These are phyloP conservation scores for Fringilla coelebs DNA, from an alignment of 2,797 vertebrate genomes.

Conservation along the genomic window DNA sequence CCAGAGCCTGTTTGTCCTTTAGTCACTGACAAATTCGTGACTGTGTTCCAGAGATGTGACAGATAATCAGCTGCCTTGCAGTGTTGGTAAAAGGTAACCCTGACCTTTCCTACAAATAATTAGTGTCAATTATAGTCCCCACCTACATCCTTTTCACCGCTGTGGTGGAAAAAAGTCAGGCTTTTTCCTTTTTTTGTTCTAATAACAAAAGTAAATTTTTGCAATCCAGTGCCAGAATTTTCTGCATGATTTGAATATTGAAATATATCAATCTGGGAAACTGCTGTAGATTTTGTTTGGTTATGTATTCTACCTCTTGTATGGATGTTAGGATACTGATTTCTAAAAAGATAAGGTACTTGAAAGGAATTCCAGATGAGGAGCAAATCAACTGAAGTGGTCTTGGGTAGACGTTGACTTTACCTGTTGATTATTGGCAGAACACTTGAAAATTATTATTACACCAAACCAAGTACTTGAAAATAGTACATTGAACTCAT, in stretches of 20 bases:
- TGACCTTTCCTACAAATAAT: constrained; percentile 53
- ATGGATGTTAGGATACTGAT: background rate
- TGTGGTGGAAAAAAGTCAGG: too few relatives aligned
- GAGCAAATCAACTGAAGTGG: background rate
- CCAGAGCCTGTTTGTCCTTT: constrained; percentile 42
- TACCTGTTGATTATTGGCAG: background rate
- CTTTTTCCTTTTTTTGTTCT: background rate
- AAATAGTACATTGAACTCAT: background rate
- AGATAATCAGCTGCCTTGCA: constrained; percentile 35
- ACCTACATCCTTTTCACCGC: background rate
- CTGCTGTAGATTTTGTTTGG: background rate
- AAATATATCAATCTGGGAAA: background rate
- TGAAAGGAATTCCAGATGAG: background rate
- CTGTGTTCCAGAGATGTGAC: constrained; percentile 27
- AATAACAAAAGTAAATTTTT: background rate
- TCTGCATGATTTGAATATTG: background rate
- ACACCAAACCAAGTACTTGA: background rate
- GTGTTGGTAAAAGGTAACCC: constrained; percentile 26
- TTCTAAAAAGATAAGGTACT: background rate
- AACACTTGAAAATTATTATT: background rate
- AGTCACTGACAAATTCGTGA: constrained; percentile 17
- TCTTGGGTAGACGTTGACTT: background rate
- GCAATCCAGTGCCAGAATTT: background rate
- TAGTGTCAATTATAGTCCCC: constrained; percentile 6
- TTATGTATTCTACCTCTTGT: background rate